These are phyloP conservation scores for Pyrgilauda ruficollis DNA, from an alignment of 2,113 vertebrate genomes.

Conservation along the genomic window DNA sequence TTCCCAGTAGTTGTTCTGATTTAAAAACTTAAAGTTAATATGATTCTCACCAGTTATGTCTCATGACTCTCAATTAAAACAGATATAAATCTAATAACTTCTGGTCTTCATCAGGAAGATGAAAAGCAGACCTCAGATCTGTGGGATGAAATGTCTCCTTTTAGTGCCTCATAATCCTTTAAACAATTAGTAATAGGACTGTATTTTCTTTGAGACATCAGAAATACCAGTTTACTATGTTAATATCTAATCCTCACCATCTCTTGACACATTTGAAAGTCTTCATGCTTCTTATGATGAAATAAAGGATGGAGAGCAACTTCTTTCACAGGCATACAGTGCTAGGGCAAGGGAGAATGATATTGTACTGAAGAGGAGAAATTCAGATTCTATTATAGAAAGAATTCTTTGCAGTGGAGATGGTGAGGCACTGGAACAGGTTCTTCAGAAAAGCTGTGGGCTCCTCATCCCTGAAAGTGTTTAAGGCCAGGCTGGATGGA, in stretches of 20 bases:
- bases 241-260: background rate
- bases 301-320: background rate
- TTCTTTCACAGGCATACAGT: background rate
- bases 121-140: background rate
- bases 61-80: background rate
- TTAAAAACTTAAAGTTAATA: background rate
- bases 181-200: background rate
- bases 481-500: background rate
- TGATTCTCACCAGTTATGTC: background rate
- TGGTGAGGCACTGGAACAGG: background rate
- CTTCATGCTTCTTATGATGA: background rate
- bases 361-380: background rate
- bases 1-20: background rate
- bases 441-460: background rate
- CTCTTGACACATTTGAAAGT: background rate
- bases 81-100: background rate
- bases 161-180: background rate
- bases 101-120: background rate
- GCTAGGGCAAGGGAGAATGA: background rate
- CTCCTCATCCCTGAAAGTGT: background rate
- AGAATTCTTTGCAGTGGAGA: background rate
- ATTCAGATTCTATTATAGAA: background rate
- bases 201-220: background rate
- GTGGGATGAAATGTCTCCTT: background rate
- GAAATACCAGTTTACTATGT: background rate